Evolutionary conservation across 2,797 vertebrate genomes (phyloP).

Genomic region (Myotis daubentonii): DNA sequence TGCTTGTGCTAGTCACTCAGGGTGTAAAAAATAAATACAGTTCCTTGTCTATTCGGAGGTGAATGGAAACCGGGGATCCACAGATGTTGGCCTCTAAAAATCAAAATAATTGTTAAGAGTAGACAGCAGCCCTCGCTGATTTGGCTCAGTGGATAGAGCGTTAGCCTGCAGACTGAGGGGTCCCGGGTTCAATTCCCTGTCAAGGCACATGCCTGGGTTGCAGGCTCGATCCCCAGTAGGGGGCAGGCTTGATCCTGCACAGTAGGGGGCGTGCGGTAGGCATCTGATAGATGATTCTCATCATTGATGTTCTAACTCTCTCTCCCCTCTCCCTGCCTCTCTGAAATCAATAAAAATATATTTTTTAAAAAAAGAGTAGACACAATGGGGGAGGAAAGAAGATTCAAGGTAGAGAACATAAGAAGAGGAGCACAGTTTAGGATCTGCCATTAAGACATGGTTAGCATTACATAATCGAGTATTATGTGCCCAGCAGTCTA

Average conservation of each 20-base stretch:
- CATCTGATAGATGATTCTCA: too few relatives aligned
- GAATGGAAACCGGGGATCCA: background rate
- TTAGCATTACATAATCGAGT: background rate
- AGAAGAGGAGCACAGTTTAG: background rate
- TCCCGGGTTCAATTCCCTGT: too few relatives aligned
- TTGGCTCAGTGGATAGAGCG: too few relatives aligned
- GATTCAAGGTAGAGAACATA: background rate
- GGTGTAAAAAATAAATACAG: background rate
- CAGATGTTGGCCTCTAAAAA: background rate
- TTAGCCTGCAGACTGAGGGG: too few relatives aligned
- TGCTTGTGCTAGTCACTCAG: background rate
- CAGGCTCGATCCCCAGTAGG: too few relatives aligned
- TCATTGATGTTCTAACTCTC: too few relatives aligned
- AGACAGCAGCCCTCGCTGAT: too few relatives aligned
- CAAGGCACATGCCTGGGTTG: too few relatives aligned
- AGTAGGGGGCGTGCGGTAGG: too few relatives aligned
- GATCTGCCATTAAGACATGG: conserved; percentile 28
- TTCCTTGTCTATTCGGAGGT: background rate
- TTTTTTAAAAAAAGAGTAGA: background rate
- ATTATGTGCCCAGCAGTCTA: background rate
- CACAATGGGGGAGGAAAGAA: background rate
- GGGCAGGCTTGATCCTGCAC: too few relatives aligned
- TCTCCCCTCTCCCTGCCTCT: too few relatives aligned
- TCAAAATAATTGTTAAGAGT: background rate
- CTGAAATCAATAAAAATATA: too few relatives aligned